Conservation (phyloP, 92 coral and sea anemone genomes). For the Ricordea florida region DNA sequence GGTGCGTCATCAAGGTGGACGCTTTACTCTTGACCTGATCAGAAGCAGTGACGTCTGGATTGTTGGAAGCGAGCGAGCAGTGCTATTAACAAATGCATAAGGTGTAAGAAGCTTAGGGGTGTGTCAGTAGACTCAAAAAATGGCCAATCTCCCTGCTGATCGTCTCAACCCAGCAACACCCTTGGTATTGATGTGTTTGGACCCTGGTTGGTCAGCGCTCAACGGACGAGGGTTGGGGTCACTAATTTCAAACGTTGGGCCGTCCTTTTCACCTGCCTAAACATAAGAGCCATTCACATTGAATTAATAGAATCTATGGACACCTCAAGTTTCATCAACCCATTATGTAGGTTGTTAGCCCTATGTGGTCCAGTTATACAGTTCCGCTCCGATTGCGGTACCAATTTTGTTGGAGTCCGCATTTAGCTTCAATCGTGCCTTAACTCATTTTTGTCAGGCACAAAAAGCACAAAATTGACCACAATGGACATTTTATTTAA, state of each 20-base stretch:
- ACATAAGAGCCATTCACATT: slow-evolving; percentile 41
- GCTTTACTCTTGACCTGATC: slow-evolving; percentile 7
- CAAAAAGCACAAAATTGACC: too few relatives aligned
- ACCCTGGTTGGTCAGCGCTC: slow-evolving; percentile 7
- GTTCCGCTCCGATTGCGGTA: slow-evolving; percentile 28
- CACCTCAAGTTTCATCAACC: slow-evolving; percentile 26
- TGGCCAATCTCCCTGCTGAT: slow-evolving; percentile 2
- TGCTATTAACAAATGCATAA: slow-evolving; percentile 1
- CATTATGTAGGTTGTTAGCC: background rate
- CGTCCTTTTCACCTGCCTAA: slow-evolving; percentile 50
- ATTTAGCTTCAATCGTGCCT: slow-evolving; percentile 14
- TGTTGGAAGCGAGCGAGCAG: slow-evolving; percentile 6
- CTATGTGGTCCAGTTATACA: slow-evolving; percentile 18
- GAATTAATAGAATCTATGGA: slow-evolving; percentile 62
- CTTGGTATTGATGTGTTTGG: slow-evolving; percentile 19
- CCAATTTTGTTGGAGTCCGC: slow-evolving; percentile 14
- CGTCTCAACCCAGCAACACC: slow-evolving; percentile 32
- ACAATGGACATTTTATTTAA: too few relatives aligned
- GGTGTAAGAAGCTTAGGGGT: slow-evolving; percentile 11
- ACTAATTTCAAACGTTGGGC: slow-evolving; percentile 57
- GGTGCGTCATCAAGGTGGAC: slow-evolving; percentile 22
- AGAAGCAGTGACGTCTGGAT: slow-evolving; percentile 22
- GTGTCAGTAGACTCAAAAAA: background rate
- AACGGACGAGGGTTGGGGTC: slow-evolving; percentile 14
- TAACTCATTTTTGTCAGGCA: too few relatives aligned